Evolutionary conservation across 2,797 vertebrate species (phyloP).

Genomic region (Tadarida brasiliensis): DNA sequence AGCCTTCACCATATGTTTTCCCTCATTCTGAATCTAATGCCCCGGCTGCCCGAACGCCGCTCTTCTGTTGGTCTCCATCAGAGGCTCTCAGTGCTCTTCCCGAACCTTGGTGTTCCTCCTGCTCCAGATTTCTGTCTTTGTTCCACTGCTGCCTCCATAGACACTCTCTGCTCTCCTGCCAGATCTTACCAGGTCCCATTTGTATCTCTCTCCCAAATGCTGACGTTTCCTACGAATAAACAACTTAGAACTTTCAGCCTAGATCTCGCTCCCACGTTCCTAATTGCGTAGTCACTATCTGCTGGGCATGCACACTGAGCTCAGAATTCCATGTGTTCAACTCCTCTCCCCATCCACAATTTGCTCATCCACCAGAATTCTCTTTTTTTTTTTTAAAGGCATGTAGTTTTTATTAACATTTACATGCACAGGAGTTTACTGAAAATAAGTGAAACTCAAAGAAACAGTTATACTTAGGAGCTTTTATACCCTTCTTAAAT

Average conservation of each 20-base stretch:
- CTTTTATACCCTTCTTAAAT: neutral
- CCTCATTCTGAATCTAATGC: neutral
- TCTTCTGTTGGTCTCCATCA: neutral
- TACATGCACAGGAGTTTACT: neutral
- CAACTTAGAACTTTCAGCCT: neutral
- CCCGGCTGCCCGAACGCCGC: neutral
- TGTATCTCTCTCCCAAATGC: neutral
- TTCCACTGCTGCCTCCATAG: neutral
- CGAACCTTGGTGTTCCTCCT: neutral
- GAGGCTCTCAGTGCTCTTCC: neutral
- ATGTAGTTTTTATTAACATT: neutral
- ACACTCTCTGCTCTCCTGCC: neutral
- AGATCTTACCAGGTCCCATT: neutral
- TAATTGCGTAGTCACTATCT: neutral
- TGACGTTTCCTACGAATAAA: neutral
- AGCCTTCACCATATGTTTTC: neutral
- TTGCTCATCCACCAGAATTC: neutral
- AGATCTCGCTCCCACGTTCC: neutral
- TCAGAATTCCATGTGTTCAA: neutral
- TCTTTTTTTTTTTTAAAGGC: neutral
- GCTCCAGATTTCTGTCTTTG: neutral
- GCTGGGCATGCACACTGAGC: neutral
- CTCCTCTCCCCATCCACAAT: neutral
- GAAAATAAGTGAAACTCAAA: neutral
- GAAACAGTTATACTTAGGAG: neutral